Conservation (phyloP, 2,888 invertebrate genomes). For the Xanthorhoe designata region DNA sequence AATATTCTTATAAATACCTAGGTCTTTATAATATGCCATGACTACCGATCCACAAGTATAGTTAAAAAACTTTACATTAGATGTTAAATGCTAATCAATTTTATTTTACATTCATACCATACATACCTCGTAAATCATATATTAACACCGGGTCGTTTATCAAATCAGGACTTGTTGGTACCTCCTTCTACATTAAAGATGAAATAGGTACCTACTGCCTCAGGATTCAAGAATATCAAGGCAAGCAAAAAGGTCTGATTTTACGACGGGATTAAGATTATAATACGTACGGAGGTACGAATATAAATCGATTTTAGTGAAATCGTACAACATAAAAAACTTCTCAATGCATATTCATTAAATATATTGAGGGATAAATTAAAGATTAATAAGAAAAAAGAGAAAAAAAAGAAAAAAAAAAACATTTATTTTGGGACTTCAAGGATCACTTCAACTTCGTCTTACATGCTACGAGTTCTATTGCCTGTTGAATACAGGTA, state of each 20-base stretch:
- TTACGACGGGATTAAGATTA: conserved; percentile 16
- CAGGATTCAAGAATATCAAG: conserved; percentile 24
- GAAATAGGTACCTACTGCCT: conserved; percentile 19
- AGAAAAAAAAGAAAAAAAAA: too few species aligned
- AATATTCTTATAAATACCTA: conserved; percentile 13
- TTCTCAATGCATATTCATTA: too few species aligned
- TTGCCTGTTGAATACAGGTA: too few species aligned
- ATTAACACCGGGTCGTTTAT: conserved; percentile 29
- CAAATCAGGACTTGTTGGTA: conserved; percentile 9
- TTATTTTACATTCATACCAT: conserved; percentile 7
- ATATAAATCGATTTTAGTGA: background rate
- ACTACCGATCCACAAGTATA: background rate
- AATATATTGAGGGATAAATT: too few species aligned
- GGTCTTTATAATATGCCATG: background rate
- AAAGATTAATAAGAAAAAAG: too few species aligned
- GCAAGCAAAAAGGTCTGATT: conserved; percentile 17
- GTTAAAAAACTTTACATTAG: background rate
- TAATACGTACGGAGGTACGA: conserved; percentile 6
- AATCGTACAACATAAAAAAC: too few species aligned
- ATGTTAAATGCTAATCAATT: conserved; percentile 2
- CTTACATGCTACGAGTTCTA: too few species aligned
- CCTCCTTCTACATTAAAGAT: conserved; percentile 13
- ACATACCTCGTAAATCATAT: conserved; percentile 29
- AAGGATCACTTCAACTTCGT: too few species aligned
- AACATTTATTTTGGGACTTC: too few species aligned